These are phyloP conservation scores for Potamarius usumacintae DNA, from an alignment of 2,113 vertebrate species.

Conservation along the genomic window DNA sequence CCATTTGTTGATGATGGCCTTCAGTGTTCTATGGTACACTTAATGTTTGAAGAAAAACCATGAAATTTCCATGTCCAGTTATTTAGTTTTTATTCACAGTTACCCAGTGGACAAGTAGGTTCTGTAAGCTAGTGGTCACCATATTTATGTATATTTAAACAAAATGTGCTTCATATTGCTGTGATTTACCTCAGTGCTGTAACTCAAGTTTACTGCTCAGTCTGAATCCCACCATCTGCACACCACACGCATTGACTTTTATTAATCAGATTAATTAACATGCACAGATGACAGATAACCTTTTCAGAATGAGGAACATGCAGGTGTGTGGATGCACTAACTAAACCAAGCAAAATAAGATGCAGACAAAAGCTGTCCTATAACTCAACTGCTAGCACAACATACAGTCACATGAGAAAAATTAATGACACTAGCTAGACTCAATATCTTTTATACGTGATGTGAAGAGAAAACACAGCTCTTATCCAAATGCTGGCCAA, in stretches of 20 bases:
- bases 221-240: constrained; percentile 8
- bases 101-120: background rate
- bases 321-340: background rate
- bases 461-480: background rate
- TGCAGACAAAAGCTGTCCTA: background rate
- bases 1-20: too few relatives aligned
- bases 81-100: background rate
- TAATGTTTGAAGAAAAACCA: background rate
- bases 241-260: background rate
- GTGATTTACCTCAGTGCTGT: background rate
- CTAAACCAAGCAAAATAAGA: background rate
- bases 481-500: background rate
- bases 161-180: background rate
- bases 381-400: background rate
- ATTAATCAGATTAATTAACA: background rate
- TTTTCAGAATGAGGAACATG: background rate
- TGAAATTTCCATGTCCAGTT: background rate
- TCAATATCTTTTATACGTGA: background rate
- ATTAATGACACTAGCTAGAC: background rate
- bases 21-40: too few relatives aligned
- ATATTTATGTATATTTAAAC: background rate
- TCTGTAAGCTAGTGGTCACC: background rate
- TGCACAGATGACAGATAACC: background rate
- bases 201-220: background rate
- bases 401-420: background rate